Evolutionary conservation across 2,113 vertebrate species (phyloP).

Genomic region (Corythoichthys haematopterus): DNA sequence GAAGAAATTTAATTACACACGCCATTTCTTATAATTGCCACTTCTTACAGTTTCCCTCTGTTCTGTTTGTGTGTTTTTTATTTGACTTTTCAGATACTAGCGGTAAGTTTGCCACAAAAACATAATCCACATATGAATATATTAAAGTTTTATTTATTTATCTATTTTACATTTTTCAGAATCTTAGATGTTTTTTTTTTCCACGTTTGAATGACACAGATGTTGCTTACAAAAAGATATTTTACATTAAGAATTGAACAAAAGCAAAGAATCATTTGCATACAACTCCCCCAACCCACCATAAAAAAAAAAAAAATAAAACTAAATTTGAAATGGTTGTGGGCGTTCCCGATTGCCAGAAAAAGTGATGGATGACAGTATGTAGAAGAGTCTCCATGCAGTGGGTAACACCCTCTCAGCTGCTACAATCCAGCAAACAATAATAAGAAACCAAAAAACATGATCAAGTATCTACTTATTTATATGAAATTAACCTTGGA

Average conservation of each 20-base stretch:
- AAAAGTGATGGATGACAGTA: conserved; percentile 59
- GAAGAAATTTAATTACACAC: neutral
- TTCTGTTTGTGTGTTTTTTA: neutral
- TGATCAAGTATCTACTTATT: neutral
- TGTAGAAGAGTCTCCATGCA: conserved; percentile 17
- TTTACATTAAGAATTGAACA: conserved; percentile 30
- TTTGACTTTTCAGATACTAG: neutral
- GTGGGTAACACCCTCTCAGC: conserved; percentile 55
- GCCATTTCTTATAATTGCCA: neutral
- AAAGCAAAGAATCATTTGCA: conserved; percentile 3
- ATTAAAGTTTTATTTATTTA: neutral
- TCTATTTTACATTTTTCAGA: too few species aligned
- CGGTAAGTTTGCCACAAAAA: neutral
- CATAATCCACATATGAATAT: neutral
- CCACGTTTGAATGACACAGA: too few species aligned
- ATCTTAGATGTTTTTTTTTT: too few species aligned
- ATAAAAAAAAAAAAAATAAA: conserved; percentile 21
- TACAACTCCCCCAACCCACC: neutral
- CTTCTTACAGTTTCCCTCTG: neutral
- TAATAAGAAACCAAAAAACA: neutral
- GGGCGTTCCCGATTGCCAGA: conserved; percentile 48
- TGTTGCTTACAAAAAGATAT: conserved; percentile 11
- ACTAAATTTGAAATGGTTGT: conserved; percentile 33
- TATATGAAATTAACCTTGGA: neutral
- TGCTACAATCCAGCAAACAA: conserved; percentile 38